Evolutionary conservation across 1,140 invertebrate genomes (phyloP), one percentile per base, ranked within the genome.

Genomic region (Hyphantria cunea): DNA sequence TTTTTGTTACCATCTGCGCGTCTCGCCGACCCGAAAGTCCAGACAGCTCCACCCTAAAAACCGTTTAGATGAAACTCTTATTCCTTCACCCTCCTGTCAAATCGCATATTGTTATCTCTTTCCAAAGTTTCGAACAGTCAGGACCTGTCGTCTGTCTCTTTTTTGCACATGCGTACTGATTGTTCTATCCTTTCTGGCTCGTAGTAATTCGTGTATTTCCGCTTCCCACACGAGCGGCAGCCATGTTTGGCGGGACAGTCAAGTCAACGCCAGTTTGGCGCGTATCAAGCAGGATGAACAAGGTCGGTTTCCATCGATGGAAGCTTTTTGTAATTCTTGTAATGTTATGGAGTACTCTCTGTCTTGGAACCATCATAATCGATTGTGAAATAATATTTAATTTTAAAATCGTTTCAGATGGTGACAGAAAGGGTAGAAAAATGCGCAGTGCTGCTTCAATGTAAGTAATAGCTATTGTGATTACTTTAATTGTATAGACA

Each of bases 1-100:
- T 90, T 90, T 90, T 90, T 88, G 87, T 87, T 86, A 70, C 80
- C 84, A 90, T 90, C 85, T 90, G 87, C 84, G 79, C 77, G 72
- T 64, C 78, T 70, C 66, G 68, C 66, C 78, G 76, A 74, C 74
- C 78, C 83, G 69, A 83, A 76, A 78, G 70, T 88, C 84, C 84
- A 90, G 87, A 90, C 87, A 86, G 82, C 87, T 89, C 87, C 87
- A 89, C 87, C 87, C 87, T 90, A 88, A 88, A 86, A 89, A 86
- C 84, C 76, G 82, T 86, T 89, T 85, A 83, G 73, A 80, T 71
- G 68, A 79, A 67, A 81, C 82, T 80, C 75, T 74, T 83, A 83
- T 84, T 74, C 82, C 74, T 81, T 90, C 78, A 72, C 86, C 80
- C 87, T 54, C 74, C 45, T 66, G 74, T 78, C 74, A 78, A 78